These are phyloP conservation scores for Anguilla megastoma DNA, from an alignment of 2,797 vertebrate genomes.

Conservation along the genomic window DNA sequence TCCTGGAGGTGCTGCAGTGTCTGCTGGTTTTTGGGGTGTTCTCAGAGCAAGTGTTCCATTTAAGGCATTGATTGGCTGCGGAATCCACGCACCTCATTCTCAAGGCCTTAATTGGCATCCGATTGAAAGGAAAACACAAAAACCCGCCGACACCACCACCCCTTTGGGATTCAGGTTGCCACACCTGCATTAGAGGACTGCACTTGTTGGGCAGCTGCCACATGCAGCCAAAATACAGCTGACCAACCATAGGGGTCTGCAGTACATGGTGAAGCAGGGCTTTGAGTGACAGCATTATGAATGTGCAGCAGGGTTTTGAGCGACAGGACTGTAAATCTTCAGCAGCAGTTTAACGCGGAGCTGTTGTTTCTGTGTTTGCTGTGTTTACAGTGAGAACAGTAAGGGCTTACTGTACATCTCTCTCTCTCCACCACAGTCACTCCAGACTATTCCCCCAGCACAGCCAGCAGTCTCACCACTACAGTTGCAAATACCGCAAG, in stretches of 20 bases:
- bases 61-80: too few relatives aligned
- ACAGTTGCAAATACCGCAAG: conserved; percentile 55
- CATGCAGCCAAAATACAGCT: neutral
- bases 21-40: too few relatives aligned
- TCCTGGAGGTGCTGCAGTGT: too few relatives aligned
- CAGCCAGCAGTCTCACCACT: conserved; percentile 48
- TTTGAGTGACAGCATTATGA: neutral
- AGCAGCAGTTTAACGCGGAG: neutral
- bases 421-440: neutral
- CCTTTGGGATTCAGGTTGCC: too few relatives aligned
- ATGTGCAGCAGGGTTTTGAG: neutral
- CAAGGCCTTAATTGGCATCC: too few relatives aligned
- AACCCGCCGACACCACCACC: too few relatives aligned
- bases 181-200: too few relatives aligned
- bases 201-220: neutral
- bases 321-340: neutral
- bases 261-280: neutral
- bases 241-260: neutral
- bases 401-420: neutral
- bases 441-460: conserved; percentile 24
- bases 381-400: neutral
- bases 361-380: neutral
- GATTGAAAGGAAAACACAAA: too few relatives aligned
- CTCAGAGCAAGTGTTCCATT: too few relatives aligned
- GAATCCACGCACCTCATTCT: too few relatives aligned